These are phyloP conservation scores for Helicoverpa assulta DNA, from an alignment of 2,888 invertebrate species.

Conservation along the genomic window DNA sequence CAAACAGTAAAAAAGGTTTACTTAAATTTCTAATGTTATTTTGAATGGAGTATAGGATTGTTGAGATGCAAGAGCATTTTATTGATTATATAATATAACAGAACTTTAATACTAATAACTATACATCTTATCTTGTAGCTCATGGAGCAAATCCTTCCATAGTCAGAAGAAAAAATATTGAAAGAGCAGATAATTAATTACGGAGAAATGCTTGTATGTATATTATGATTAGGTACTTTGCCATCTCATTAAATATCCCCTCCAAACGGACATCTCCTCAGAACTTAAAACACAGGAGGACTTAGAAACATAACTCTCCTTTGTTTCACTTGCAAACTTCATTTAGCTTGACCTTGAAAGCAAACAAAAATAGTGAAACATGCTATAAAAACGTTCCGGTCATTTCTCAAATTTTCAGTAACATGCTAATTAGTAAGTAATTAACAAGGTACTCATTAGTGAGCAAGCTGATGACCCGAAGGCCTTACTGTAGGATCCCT, in stretches of 20 bases:
- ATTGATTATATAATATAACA: neutral
- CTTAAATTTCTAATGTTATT: no score
- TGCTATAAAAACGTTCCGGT: neutral
- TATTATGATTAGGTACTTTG: no score
- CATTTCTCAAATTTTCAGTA: neutral
- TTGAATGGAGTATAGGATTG: no score
- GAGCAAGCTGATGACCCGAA: constrained; percentile 29
- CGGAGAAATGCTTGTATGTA: neutral
- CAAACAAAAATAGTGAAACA: neutral
- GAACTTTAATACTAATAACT: neutral
- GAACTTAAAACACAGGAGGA: neutral
- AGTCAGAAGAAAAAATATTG: no score
- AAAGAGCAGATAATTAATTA: neutral
- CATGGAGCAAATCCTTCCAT: no score
- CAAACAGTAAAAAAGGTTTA: no score
- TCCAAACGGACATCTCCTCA: constrained; percentile 18
- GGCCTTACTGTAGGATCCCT: constrained; percentile 10
- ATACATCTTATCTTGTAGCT: no score
- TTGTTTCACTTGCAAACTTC: neutral
- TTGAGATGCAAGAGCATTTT: constrained; percentile 18
- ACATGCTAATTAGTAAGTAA: constrained; percentile 18
- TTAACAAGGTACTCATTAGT: constrained; percentile 40
- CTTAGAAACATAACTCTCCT: neutral
- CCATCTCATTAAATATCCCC: neutral
- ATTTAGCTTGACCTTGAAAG: neutral